phyloP scores from a whole-genome alignment of 2,113 vertebrate species.

The Dipodomys spectabilis region DNA sequence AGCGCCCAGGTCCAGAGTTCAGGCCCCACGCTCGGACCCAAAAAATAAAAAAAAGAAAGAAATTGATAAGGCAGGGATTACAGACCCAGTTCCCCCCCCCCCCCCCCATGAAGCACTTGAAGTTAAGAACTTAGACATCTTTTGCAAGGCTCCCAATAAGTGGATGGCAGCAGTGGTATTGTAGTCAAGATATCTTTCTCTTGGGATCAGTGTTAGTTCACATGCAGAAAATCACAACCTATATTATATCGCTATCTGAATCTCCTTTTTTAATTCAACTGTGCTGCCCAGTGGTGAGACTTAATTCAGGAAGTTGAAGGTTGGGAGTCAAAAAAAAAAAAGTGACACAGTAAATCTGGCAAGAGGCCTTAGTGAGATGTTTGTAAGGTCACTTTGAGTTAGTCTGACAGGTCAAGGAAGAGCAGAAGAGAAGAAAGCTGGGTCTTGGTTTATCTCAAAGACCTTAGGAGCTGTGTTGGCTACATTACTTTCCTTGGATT shows the following conservation, averaged over 20 bases:
- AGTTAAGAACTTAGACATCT: background rate
- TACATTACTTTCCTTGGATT: background rate
- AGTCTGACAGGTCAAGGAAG: background rate
- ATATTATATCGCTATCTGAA: background rate
- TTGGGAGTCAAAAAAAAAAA: background rate
- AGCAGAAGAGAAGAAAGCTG: background rate
- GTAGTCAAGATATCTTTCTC: background rate
- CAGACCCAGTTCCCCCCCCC: background rate
- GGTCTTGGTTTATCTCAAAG: background rate
- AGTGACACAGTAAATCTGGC: background rate
- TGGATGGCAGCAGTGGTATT: background rate
- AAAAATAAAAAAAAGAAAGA: no score
- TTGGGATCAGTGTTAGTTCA: background rate
- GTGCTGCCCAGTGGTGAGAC: background rate
- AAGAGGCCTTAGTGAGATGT: background rate
- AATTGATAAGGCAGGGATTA: background rate
- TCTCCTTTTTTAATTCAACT: background rate
- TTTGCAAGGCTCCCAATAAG: no score
- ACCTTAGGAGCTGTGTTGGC: rapidly evolving
- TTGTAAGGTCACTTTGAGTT: background rate
- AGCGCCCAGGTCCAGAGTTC: no score
- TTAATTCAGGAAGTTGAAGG: no score
- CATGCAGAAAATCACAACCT: background rate
- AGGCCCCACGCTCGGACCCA: no score
- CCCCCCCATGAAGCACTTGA: background rate